These are phyloP conservation scores for Pseudobourletiella spinata DNA, from an alignment of 1,140 invertebrate species.

Conservation along the genomic window DNA sequence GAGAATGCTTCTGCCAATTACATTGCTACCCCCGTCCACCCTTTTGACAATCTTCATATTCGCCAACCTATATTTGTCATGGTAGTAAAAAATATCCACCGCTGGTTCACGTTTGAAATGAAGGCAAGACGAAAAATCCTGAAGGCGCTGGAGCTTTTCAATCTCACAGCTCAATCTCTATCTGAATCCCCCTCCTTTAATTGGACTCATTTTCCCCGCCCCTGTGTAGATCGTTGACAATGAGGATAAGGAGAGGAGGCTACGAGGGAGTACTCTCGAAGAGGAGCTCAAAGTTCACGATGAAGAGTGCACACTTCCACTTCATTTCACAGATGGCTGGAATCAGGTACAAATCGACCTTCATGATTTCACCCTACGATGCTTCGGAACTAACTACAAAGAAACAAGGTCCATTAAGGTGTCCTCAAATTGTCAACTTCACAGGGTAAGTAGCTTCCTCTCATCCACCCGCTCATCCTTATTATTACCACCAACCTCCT, in stretches of 20 bases:
- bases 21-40: neutral
- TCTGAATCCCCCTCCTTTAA: neutral
- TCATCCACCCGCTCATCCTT: too few species aligned
- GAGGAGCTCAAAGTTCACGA: constrained; percentile 45
- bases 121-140: neutral
- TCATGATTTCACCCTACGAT: constrained; percentile 53
- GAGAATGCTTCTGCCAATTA: neutral
- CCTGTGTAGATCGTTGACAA: neutral
- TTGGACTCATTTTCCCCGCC: too few species aligned
- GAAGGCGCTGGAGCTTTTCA: too few species aligned
- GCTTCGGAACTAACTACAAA: constrained; percentile 57
- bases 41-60: neutral
- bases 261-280: neutral
- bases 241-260: neutral
- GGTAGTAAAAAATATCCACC: constrained; percentile 3
- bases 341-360: constrained; percentile 48
- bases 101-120: constrained; percentile 7
- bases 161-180: neutral
- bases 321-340: constrained; percentile 58
- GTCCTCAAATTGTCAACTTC: constrained; percentile 55
- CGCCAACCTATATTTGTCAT: constrained; percentile 7
- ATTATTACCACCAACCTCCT: too few species aligned
- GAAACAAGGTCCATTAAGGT: constrained; percentile 53
- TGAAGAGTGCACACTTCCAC: constrained; percentile 58
- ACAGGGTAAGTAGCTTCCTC: constrained; percentile 36